Evolutionary conservation across 2,797 vertebrate species (phyloP), one percentile per base, ranked within the genome.

Genomic region (Bovichtus variegatus): DNA sequence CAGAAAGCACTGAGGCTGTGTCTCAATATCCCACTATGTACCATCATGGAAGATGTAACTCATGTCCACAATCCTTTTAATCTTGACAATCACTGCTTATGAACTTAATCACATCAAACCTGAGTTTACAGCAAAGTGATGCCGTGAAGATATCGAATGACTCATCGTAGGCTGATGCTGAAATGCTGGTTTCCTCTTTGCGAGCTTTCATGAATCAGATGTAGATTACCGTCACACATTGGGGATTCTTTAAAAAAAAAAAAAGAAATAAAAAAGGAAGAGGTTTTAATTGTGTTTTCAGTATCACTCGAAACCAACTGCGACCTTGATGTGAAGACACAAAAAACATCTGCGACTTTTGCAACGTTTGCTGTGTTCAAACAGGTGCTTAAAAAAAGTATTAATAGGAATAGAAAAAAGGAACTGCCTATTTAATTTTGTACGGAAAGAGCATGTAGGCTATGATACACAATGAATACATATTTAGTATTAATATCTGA

Each of bases 1-100:
- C 12, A 49, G 4, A 27, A 57, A 27, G 18, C 9, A 41, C 38
- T 11, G 63, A 61, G 12, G 29, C 53, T 54, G 53, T 0, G 41
- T 58, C 34, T 58, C 18, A 47, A 27, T 53, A 64, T 19, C 36
- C 9, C 9, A 41, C 34, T 41, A 65, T 43, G 79, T 41, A 2
- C 21, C 15, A 49, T 38, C 6, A 40, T 55, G 38, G 41, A 18
- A 77, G 67, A 64, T 59, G 19, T 53, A 64, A 36, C 34, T 40
- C 38, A 53, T 38, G 27, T 55, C 19, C 31, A 6, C 49, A 47
- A n/a, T 54, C 40, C 29, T 10, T 27, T 57, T 13, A 21, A 44
- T 15, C 36, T 69, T 61, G 25, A 8, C 16, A 3, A 55, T 67
- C 23, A 11, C 38, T 40, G 73, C 11, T 67, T 60, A 61, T 53